These are phyloP conservation scores for Myanophis thanlyinensis DNA, from an alignment of 2,113 vertebrate genomes.

Conservation along the genomic window DNA sequence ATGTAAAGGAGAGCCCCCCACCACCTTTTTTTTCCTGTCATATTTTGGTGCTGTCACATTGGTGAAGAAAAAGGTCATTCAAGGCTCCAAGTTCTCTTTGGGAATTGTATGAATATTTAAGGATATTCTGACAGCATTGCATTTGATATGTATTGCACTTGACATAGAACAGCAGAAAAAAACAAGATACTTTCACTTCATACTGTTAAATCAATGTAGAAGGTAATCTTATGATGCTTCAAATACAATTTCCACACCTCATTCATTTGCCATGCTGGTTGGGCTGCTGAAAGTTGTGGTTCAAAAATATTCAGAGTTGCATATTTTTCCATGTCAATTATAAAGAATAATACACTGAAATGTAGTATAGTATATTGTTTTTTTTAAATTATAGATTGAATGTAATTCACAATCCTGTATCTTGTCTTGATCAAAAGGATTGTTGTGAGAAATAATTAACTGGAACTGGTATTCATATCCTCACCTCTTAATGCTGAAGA, in stretches of 20 bases:
- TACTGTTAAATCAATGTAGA: background rate
- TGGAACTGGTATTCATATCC: background rate
- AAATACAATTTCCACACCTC: background rate
- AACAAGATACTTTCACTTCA: background rate
- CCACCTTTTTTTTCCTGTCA: background rate
- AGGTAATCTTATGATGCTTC: background rate
- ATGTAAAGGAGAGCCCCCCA: rapidly evolving
- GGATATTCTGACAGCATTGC: background rate
- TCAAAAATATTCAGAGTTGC: background rate
- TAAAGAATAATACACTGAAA: background rate
- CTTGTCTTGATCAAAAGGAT: background rate
- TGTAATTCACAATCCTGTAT: background rate
- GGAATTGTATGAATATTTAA: background rate
- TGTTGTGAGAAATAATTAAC: background rate
- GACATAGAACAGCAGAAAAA: background rate
- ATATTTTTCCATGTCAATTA: background rate
- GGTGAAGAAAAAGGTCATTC: background rate
- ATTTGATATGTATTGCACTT: background rate
- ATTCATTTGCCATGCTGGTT: background rate
- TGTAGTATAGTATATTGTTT: background rate
- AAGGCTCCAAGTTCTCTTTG: background rate
- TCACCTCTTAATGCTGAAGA: background rate
- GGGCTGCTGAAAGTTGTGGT: background rate
- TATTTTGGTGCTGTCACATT: background rate
- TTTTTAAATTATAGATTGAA: background rate